phyloP scores from a whole-genome alignment of 2,797 vertebrate species.

The Anas capensis region DNA sequence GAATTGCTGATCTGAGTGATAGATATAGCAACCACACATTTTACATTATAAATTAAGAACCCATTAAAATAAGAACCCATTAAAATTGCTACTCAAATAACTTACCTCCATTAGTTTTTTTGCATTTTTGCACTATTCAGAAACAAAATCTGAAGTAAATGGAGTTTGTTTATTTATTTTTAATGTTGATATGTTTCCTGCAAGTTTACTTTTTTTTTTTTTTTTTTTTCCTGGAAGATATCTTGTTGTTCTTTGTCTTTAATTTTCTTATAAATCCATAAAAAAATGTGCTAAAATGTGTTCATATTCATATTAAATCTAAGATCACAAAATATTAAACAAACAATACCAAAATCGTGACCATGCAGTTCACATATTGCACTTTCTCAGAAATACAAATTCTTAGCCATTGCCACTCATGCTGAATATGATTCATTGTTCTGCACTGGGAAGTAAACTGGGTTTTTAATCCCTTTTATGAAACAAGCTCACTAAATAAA shows the following conservation, averaged over 20 bases:
- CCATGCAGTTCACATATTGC: background rate
- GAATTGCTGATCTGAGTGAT: background rate
- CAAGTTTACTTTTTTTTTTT: accelerated
- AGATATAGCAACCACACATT: background rate
- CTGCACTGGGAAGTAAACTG: background rate
- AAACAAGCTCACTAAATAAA: background rate
- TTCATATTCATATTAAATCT: background rate
- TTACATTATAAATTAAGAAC: no score
- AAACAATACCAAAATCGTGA: background rate
- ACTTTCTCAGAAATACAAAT: background rate
- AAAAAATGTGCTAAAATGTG: background rate
- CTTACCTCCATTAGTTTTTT: background rate
- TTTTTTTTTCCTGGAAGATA: background rate
- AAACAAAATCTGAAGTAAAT: background rate
- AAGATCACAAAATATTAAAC: background rate
- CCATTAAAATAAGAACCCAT: no score
- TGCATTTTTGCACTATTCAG: background rate
- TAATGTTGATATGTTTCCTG: background rate
- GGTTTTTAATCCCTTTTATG: background rate
- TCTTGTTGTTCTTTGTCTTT: background rate
- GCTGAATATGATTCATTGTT: background rate
- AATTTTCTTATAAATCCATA: background rate
- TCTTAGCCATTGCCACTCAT: background rate
- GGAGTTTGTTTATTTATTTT: background rate
- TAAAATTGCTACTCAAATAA: background rate